Evolutionary conservation across 2,888 invertebrate genomes (phyloP), one percentile per base, ranked within the genome.

Genomic region (Pandemis corylana): DNA sequence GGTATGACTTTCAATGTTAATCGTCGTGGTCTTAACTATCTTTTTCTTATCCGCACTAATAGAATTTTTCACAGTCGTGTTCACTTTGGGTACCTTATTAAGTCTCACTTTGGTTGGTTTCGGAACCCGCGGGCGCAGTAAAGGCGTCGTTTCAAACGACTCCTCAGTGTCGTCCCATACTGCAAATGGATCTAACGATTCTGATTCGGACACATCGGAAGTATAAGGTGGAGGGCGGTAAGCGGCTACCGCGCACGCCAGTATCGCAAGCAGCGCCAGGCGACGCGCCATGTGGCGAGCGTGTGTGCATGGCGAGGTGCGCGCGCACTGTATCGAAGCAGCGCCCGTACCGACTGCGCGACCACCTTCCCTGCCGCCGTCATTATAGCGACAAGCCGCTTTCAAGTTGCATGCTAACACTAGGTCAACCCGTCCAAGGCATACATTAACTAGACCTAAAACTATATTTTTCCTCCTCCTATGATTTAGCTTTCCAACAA

Each of bases 221-320:
- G 84, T 78, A 72, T 74, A 78, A n/a, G 82, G 84, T 82, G 87
- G 87, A 82, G 84, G 86, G 83, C 85, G 87, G 77, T 84, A 82
- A 78, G 89, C 85, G 80, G 82, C 81, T 65, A 80, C 88, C 87
- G 89, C 88, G 86, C 88, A 90, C 84, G 88, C 91, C 88, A 90
- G 87, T 82, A 92, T 87, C 89, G 86, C 91, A 79, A 91, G 92
- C 92, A 93, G 94, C 94, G 93, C 90, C 93, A 92, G 89, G 90
- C 92, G 93, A 91, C 92, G 94, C 94, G 93, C 93, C 94, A 94
- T 94, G 90, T 85, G 91, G 84, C 87, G 88, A 84, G 86, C 90
- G 94, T 93, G 91, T 93, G 92, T 87, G 91, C 94, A 93, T 94
- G 94, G 89, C 94, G 94, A 90, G 91, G 90, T 90, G 94, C 94